These are phyloP conservation scores for Drosophila prostipennis DNA, from an alignment of 2,888 invertebrate genomes.

Conservation along the genomic window DNA sequence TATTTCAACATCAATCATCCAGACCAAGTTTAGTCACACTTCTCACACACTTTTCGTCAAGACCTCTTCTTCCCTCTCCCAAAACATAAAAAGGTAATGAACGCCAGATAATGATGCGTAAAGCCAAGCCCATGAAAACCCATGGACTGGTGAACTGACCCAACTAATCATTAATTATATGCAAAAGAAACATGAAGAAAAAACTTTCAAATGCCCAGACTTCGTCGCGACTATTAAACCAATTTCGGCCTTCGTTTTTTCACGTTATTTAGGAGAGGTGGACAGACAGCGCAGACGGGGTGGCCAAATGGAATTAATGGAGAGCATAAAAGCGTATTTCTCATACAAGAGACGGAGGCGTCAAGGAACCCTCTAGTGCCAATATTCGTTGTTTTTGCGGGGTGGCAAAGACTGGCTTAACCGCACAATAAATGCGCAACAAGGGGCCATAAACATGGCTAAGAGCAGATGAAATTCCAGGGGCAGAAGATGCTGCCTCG, in stretches of 20 bases:
- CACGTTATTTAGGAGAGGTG: background rate
- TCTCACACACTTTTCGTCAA: constrained; percentile 17
- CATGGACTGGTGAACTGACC: constrained; percentile 55
- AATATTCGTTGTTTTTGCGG: constrained; percentile 14
- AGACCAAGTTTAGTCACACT: constrained; percentile 23
- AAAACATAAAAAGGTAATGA: constrained; percentile 30
- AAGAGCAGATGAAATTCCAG: constrained; percentile 48
- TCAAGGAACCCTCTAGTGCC: constrained; percentile 72
- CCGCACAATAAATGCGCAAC: constrained; percentile 74
- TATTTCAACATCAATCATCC: constrained; percentile 20
- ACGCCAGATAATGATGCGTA: constrained; percentile 57
- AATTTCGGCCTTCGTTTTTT: constrained; percentile 47
- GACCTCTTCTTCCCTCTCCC: background rate
- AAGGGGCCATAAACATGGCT: constrained; percentile 55
- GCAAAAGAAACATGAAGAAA: constrained; percentile 26
- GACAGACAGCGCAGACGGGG: constrained; percentile 2
- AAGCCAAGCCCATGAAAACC: constrained; percentile 28
- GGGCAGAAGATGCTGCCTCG: constrained; percentile 64
- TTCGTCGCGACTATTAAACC: constrained; percentile 56
- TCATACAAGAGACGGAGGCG: constrained; percentile 53
- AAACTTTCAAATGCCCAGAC: constrained; percentile 46
- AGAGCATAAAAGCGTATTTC: constrained; percentile 60
- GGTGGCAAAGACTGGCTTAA: constrained; percentile 49
- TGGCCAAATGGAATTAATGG: constrained; percentile 68
- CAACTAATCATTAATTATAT: constrained; percentile 66